Conservation (phyloP, 2,113 vertebrate genomes). For the Channa maculata region DNA sequence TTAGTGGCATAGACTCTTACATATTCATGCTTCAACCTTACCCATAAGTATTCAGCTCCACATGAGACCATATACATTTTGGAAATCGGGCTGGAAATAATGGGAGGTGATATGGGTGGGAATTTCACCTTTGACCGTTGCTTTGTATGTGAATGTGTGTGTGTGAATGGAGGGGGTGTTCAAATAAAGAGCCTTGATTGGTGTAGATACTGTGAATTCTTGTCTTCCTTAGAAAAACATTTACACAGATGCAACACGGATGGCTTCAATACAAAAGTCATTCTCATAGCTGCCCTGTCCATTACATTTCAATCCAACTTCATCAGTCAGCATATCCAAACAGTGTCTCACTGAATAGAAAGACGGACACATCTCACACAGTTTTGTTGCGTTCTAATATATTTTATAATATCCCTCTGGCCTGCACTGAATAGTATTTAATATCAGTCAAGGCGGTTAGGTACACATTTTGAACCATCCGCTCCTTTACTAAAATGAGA, state of each 20-base stretch:
- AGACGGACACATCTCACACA: slow-evolving; percentile 5
- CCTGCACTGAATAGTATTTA: slow-evolving; percentile 43
- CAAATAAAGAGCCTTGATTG: slow-evolving; percentile 37
- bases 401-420: slow-evolving; percentile 43
- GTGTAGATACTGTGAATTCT: slow-evolving; percentile 43
- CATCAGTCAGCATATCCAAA: slow-evolving; percentile 20
- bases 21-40: slow-evolving; percentile 68
- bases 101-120: slow-evolving; percentile 30
- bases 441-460: slow-evolving; percentile 30
- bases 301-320: slow-evolving; percentile 38
- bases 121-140: slow-evolving; percentile 58
- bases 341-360: slow-evolving; percentile 1
- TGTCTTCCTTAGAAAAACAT: slow-evolving; percentile 23
- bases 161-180: slow-evolving; percentile 5
- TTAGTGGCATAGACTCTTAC: slow-evolving; percentile 30
- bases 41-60: slow-evolving; percentile 61
- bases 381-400: slow-evolving; percentile 8
- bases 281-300: slow-evolving; percentile 24
- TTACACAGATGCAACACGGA: slow-evolving; percentile 17
- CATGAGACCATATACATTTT: slow-evolving; percentile 59
- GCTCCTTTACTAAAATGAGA: slow-evolving; percentile 32
- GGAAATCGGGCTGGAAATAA: slow-evolving; percentile 67
- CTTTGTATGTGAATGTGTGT: slow-evolving; percentile 23
- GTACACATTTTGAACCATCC: slow-evolving; percentile 37
- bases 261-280: slow-evolving; percentile 45